Conservation (phyloP, 1,140 invertebrate species). For the Brachionus plicatilis region DNA sequence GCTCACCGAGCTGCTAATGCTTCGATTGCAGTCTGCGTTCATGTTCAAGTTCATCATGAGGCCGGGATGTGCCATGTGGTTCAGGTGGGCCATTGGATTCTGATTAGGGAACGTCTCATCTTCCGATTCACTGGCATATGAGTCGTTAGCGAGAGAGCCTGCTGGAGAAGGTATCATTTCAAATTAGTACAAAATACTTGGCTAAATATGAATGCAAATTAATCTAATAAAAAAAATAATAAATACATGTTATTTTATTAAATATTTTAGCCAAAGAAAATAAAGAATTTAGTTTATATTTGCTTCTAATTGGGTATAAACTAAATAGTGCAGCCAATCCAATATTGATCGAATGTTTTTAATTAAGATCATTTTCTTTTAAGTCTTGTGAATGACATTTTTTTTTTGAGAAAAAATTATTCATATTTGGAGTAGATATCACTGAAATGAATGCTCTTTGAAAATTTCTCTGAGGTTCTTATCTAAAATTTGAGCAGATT, state of each 20-base stretch:
- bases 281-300: not conserved
- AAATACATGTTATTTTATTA: not conserved
- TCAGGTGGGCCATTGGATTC: not conserved
- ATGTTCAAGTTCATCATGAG: constrained; percentile 37
- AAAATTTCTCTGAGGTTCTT: not conserved
- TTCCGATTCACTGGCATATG: constrained; percentile 17
- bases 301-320: constrained; percentile 11
- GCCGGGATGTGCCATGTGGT: not conserved
- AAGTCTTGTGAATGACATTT: not conserved
- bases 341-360: not conserved
- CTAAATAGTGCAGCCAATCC: not conserved
- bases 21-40: constrained; percentile 7
- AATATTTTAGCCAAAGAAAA: not conserved
- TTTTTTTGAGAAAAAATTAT: not conserved
- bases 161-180: constrained; percentile 33
- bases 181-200: not conserved
- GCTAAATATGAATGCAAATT: not conserved
- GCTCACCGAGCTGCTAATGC: constrained; percentile 20
- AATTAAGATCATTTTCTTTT: constrained; percentile 1
- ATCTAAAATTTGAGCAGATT: constrained; percentile 4
- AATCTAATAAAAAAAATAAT: not conserved
- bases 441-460: not conserved
- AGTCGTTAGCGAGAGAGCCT: not conserved
- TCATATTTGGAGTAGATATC: not conserved
- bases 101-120: not conserved